Evolutionary conservation across 2,888 invertebrate genomes (phyloP).

Genomic region (Sarcophaga caerulescens): DNA sequence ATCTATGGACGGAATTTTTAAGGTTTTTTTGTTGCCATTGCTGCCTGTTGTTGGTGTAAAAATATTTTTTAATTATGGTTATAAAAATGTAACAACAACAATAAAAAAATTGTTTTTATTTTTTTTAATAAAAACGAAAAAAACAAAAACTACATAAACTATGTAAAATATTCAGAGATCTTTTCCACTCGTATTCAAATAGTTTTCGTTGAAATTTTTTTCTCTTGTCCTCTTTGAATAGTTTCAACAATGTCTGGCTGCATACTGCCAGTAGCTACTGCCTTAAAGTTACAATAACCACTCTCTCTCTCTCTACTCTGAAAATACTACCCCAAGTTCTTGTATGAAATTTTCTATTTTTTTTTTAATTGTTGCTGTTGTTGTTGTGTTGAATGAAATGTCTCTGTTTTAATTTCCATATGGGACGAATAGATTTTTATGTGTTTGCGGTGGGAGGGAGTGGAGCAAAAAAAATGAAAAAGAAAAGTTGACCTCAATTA

Average conservation of each 20-base stretch:
- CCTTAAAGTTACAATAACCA: no score
- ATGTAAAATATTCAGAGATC: background rate
- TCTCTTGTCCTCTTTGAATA: background rate
- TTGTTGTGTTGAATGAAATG: no score
- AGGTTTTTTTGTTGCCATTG: background rate
- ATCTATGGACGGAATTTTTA: background rate
- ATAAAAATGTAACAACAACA: constrained; percentile 22
- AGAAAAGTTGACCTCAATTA: constrained; percentile 64
- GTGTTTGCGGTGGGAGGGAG: constrained; percentile 2
- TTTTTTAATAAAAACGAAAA: background rate
- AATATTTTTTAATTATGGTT: constrained; percentile 42
- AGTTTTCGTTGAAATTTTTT: background rate
- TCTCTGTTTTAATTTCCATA: no score
- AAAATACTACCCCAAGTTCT: no score
- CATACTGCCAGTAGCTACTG: constrained; percentile 14
- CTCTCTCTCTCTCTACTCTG: background rate
- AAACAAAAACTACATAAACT: background rate
- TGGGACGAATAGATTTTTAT: background rate
- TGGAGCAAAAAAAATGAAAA: background rate
- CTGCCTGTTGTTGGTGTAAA: constrained; percentile 21
- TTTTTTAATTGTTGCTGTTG: background rate
- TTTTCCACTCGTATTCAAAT: background rate
- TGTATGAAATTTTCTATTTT: background rate
- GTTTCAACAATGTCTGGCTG: constrained; percentile 6
- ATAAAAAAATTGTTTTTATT: background rate